Conservation (phyloP, 2,113 vertebrate species). For the Labeo rohita region DNA sequence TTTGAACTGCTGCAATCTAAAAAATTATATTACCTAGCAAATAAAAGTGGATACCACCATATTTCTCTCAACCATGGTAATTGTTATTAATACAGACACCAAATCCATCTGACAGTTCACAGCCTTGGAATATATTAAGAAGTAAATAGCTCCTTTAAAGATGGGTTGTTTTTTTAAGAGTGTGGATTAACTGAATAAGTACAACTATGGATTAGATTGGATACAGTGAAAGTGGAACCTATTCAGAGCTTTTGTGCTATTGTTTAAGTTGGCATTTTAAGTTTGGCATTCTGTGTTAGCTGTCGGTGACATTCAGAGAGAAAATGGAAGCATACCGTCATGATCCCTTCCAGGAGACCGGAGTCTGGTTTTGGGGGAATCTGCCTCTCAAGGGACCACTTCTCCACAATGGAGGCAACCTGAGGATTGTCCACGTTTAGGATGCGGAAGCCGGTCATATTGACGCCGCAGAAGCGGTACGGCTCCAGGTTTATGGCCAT, state of each 20-base stretch:
- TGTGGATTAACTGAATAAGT: not conserved
- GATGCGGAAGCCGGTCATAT: conserved; percentile 97
- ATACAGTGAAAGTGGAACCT: not conserved
- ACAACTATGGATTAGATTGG: not conserved
- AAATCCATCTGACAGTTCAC: conserved; percentile 10
- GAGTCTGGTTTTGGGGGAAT: conserved; percentile 85
- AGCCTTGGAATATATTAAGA: not conserved
- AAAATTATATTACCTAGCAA: conserved; percentile 31
- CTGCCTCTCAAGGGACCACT: conserved; percentile 96
- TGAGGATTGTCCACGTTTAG: conserved; percentile 96
- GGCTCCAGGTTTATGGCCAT: conserved; percentile 97
- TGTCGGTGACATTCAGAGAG: not conserved
- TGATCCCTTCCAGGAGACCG: conserved; percentile 90
- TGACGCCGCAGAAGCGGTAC: conserved; percentile 97
- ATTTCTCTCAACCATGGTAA: not conserved
- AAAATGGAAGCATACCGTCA: conserved; percentile 87
- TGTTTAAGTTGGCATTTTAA: not conserved
- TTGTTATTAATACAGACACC: conserved; percentile 4
- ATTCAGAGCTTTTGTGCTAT: not conserved
- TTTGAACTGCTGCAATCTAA: conserved; percentile 38
- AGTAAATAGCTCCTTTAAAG: not conserved
- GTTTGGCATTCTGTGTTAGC: not conserved
- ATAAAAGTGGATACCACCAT: conserved; percentile 38
- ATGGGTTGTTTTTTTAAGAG: not conserved
- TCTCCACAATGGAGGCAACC: conserved; percentile 91